Evolutionary conservation across 1,140 invertebrate species (phyloP), one percentile per base, ranked within the genome.

Genomic region (Glossosoma conforme): DNA sequence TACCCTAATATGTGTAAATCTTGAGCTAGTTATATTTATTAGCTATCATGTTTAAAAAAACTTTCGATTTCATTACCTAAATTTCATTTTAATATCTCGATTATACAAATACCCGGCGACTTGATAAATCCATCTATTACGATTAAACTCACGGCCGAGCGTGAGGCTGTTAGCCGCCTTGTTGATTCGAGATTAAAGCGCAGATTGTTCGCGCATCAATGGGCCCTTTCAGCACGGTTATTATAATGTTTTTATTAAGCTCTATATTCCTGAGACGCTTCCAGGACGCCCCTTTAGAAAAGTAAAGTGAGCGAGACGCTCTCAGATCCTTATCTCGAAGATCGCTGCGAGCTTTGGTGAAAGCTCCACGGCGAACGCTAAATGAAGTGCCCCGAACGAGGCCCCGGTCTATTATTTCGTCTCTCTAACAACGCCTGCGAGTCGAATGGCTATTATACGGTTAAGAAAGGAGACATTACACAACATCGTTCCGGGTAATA

Each of bases 381-480:
- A 56, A 32, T 51, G 46, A 56, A 56, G 54, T 44, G 43, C 47
- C 41, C 43, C 24, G 35, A 25, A 22, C 37, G 19, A 21, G 10
- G 28, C 17, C 11, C 3, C 42, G 35, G 54, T 50, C 47, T 56
- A 56, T 51, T 56, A 56, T 56, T 56, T 56, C 46, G 54, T 46
- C 54, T 43, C 42, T 44, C 22, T 56, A 51, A 56, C 46, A 56
- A 51, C 43, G 48, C 35, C 47, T 44, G 41, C 47, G 44, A 46
- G 36, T 46, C 47, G 54, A 46, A 42, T 46, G 43, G 19, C 24
- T 33, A 38, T 51, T 55, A 55, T 42, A 36, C 43, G 46, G 52
- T 36, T 44, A 48, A 44, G 42, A 54, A 43, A 48, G 28, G 36
- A 21, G n/a, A 30, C n/a, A 6, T 28, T 28, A 8, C 24, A 28